These are phyloP conservation scores for Oscheius onirici DNA, from an alignment of 2,888 invertebrate genomes.

Conservation along the genomic window DNA sequence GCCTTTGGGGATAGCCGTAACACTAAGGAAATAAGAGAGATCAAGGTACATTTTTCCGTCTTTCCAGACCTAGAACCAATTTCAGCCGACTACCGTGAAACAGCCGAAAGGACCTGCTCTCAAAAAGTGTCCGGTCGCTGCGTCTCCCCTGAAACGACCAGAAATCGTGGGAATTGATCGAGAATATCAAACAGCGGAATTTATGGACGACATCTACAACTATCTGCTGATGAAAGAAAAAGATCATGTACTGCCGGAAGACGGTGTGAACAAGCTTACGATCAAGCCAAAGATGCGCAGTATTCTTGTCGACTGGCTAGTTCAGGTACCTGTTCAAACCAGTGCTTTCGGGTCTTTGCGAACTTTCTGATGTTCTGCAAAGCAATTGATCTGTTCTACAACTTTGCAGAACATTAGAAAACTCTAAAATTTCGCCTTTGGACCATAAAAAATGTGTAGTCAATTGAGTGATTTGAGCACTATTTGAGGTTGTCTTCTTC, in stretches of 20 bases:
- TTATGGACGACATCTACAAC: conserved; percentile 87
- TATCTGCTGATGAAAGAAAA: conserved; percentile 48
- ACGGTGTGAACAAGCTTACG: conserved; percentile 32
- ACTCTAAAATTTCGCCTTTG: no score
- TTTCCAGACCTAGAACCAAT: no score
- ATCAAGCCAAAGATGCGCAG: conserved; percentile 87
- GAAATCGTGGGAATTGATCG: conserved; percentile 32
- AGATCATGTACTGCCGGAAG: conserved; percentile 25
- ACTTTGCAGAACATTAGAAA: no score
- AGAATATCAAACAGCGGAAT: conserved; percentile 76
- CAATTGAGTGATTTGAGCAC: no score
- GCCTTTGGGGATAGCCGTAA: conserved; percentile 10
- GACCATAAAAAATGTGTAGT: no score
- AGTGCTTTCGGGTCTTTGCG: no score
- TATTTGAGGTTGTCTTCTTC: no score
- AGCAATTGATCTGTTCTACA: conserved; percentile 71
- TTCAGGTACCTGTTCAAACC: conserved; percentile 74
- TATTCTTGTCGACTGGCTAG: conserved; percentile 91
- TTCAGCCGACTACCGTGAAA: neutral
- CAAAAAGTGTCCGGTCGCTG: neutral
- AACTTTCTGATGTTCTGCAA: no score
- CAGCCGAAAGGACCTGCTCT: neutral
- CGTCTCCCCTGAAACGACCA: conserved; percentile 3
- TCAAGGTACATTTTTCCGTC: neutral
- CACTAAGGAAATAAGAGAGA: neutral